Evolutionary conservation across 2,797 vertebrate species (phyloP).

Genomic region (Paramormyrops hopkinsi): DNA sequence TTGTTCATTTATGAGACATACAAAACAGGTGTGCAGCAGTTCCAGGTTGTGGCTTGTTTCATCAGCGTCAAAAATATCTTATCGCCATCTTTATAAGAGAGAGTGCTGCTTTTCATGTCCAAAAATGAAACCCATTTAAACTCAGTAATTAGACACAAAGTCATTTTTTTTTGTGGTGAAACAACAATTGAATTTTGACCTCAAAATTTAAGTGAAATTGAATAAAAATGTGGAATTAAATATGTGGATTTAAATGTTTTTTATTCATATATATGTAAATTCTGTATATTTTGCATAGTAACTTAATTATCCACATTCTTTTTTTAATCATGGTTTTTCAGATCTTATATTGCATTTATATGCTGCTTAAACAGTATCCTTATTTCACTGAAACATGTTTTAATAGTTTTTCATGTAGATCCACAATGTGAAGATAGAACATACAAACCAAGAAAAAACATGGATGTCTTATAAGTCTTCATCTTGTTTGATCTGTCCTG

Average conservation of each 20-base stretch:
- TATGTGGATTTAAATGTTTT: neutral
- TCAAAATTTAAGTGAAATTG: neutral
- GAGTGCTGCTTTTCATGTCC: neutral
- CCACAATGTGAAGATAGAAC: neutral
- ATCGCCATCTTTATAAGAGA: neutral
- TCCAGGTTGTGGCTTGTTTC: neutral
- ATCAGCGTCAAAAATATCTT: neutral
- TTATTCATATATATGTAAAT: neutral
- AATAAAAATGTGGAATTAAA: neutral
- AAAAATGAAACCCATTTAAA: neutral
- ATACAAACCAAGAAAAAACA: neutral
- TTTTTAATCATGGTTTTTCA: neutral
- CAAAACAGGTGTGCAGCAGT: neutral
- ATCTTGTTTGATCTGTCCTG: neutral
- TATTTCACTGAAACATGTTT: neutral
- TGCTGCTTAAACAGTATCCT: neutral
- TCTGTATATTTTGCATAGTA: neutral
- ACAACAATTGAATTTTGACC: neutral
- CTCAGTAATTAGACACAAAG: neutral
- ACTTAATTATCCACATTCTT: neutral
- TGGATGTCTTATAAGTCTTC: neutral
- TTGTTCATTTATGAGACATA: neutral
- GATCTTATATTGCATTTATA: neutral
- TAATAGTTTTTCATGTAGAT: neutral
- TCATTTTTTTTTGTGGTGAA: neutral